These are phyloP conservation scores for Chamaetylas fuelleborni DNA, from an alignment of 2,113 vertebrate species.

Conservation along the genomic window DNA sequence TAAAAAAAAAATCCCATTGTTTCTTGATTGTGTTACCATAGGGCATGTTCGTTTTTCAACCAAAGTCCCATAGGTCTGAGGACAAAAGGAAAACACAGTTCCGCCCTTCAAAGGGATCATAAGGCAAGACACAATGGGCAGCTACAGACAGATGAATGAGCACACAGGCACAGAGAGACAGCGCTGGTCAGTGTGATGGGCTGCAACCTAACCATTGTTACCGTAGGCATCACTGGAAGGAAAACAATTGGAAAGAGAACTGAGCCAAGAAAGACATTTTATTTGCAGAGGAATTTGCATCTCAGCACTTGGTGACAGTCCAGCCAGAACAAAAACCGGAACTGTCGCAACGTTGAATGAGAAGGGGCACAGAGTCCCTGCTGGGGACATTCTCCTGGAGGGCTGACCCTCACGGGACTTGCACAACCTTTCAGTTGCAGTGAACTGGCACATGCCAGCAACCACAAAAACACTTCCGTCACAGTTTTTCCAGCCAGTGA, in stretches of 20 bases:
- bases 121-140: conserved; percentile 17
- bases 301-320: conserved; percentile 29
- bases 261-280: background rate
- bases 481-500: background rate
- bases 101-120: background rate
- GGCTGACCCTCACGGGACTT: background rate
- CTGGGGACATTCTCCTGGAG: background rate
- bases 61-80: background rate
- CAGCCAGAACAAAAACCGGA: conserved; percentile 7
- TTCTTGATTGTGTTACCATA: background rate
- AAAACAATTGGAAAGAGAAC: conserved; percentile 5
- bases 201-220: conserved; percentile 16
- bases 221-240: background rate
- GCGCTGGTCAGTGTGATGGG: fast-evolving
- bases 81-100: conserved; percentile 27
- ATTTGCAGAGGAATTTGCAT: conserved; percentile 9
- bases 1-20: background rate
- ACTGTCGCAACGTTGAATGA: background rate
- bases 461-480: background rate
- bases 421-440: background rate
- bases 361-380: background rate
- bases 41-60: background rate
- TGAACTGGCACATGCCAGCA: background rate
- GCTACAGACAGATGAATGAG: background rate
- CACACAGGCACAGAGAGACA: background rate